Percentiles rank a stretch among this genome's conserved stretches.
Conservation (phyloP, 2,113 vertebrate genomes). For the Calcarius ornatus region DNA sequence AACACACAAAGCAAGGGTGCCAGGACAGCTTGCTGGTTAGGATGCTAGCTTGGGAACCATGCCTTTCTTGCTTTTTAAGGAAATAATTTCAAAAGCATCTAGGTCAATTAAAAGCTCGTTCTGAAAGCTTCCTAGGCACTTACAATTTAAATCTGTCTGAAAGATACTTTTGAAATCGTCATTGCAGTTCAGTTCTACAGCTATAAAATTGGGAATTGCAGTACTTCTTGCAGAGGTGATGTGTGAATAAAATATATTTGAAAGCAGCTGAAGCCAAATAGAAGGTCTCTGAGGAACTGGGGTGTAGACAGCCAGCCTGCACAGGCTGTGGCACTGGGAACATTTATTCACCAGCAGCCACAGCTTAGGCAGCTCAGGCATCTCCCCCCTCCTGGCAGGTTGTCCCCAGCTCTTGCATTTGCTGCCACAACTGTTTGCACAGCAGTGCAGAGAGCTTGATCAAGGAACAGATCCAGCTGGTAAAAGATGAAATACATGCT, state of each 20-base stretch:
- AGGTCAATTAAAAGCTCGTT: neutral
- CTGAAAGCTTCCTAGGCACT: neutral
- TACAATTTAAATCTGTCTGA: neutral
- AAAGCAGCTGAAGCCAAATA: neutral
- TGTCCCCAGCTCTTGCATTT: neutral
- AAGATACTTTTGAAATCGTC: neutral
- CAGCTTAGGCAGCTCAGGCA: neutral
- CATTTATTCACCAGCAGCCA: neutral
- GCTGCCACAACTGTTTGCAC: conserved; percentile 38
- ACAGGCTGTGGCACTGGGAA: neutral
- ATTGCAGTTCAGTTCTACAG: neutral
- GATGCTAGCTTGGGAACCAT: neutral
- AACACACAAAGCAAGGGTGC: neutral
- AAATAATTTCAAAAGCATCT: neutral
- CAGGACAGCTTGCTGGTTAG: neutral
- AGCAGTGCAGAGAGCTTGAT: neutral
- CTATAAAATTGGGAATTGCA: neutral
- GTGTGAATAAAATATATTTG: neutral
- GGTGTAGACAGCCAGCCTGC: neutral
- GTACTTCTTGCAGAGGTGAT: neutral
- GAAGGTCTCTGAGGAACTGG: neutral
- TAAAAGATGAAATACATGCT: conserved; percentile 45
- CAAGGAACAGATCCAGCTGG: conserved; percentile 33
- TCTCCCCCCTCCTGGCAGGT: neutral
- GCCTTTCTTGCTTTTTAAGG: neutral